Conservation (phyloP, 2,113 vertebrate genomes). For the Boulengeromyrus knoepffleri region DNA sequence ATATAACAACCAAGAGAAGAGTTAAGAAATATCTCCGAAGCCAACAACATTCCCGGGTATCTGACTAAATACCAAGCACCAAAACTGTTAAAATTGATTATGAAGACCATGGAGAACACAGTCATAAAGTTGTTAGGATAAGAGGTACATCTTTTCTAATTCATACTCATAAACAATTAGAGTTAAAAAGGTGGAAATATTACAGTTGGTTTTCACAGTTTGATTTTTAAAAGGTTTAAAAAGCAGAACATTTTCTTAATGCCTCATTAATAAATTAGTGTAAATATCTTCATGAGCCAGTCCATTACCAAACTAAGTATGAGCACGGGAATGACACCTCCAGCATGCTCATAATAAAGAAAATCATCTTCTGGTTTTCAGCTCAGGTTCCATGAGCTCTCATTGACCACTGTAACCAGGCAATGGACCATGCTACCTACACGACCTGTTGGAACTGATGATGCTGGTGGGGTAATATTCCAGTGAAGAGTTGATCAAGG, state of each 20-base stretch:
- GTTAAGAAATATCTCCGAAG: background rate
- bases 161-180: background rate
- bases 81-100: constrained; percentile 3
- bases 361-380: background rate
- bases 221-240: constrained; percentile 1
- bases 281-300: background rate
- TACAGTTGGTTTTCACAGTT: background rate
- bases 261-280: background rate
- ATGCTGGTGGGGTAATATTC: background rate
- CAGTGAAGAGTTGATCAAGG: background rate
- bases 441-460: background rate
- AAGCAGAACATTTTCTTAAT: background rate
- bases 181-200: constrained; percentile 4
- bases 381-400: background rate
- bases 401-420: background rate
- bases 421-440: background rate
- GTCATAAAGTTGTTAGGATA: background rate
- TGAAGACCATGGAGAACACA: background rate
- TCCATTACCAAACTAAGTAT: background rate
- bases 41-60: background rate
- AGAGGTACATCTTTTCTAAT: background rate
- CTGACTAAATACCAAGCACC: background rate
- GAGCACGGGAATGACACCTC: background rate
- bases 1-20: background rate
- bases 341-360: background rate